phyloP scores from a whole-genome alignment of 1,140 invertebrate genomes.

The Drosophila triauraria region DNA sequence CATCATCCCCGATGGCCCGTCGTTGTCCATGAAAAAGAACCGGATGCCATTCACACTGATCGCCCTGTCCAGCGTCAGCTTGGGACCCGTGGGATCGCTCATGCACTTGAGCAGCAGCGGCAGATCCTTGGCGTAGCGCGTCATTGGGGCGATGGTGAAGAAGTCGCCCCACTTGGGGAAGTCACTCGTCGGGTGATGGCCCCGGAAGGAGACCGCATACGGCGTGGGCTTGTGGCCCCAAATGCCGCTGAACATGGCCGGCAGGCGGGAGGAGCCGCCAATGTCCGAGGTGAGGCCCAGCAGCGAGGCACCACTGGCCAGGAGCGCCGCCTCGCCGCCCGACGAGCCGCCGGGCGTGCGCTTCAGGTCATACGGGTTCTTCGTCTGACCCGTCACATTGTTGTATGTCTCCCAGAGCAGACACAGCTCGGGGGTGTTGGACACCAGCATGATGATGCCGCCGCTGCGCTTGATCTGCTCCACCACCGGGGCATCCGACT shows the following conservation, averaged over 20 bases:
- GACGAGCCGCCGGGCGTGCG: conserved; percentile 91
- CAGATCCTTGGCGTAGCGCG: conserved; percentile 93
- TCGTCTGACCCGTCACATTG: conserved; percentile 93
- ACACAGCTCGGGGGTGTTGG: conserved; percentile 96
- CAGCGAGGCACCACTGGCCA: conserved; percentile 91
- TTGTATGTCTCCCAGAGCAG: conserved; percentile 96
- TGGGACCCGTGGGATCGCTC: conserved; percentile 86
- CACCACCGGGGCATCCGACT: conserved; percentile 90
- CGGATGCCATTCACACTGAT: conserved; percentile 89
- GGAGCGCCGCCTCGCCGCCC: conserved; percentile 90
- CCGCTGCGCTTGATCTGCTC: conserved; percentile 90
- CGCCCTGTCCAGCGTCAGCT: conserved; percentile 88
- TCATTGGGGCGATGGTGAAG: conserved; percentile 92
- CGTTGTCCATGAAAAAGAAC: conserved; percentile 92
- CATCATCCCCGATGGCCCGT: conserved; percentile 88
- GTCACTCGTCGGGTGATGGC: conserved; percentile 86
- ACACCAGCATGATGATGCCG: conserved; percentile 93
- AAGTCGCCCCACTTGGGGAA: conserved; percentile 87
- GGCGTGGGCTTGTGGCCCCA: conserved; percentile 93
- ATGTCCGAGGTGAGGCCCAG: conserved; percentile 94
- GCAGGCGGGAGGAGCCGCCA: conserved; percentile 93
- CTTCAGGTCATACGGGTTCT: conserved; percentile 94
- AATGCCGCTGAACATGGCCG: conserved; percentile 94
- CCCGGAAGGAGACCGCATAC: conserved; percentile 87
- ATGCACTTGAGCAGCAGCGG: conserved; percentile 90